These are phyloP conservation scores for Diachasma alloeum DNA, from an alignment of 1,140 invertebrate genomes.

Conservation along the genomic window DNA sequence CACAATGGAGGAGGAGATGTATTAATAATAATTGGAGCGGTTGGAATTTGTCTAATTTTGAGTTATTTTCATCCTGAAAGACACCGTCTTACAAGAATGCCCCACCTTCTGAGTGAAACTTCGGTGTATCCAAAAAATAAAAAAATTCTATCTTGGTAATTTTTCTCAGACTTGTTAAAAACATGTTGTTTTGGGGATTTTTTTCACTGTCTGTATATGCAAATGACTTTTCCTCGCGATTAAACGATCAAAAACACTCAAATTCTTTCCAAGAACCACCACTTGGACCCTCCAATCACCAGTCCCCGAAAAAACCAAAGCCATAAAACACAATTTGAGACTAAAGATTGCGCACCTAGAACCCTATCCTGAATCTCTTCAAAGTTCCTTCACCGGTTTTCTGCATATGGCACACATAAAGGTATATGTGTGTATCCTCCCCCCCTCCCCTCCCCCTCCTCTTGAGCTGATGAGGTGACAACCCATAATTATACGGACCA, in stretches of 20 bases:
- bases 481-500: constrained; percentile 66
- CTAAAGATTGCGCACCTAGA: constrained; percentile 57
- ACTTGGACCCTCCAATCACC: constrained; percentile 45
- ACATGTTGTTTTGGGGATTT: too few relatives aligned
- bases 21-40: too few relatives aligned
- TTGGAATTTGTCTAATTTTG: too few relatives aligned
- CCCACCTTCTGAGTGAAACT: too few relatives aligned
- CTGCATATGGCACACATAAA: constrained; percentile 29
- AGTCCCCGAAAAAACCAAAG: constrained; percentile 34
- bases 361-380: constrained; percentile 34
- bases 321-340: constrained; percentile 64
- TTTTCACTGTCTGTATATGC: neutral
- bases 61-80: too few relatives aligned
- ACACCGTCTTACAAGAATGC: too few relatives aligned
- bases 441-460: neutral
- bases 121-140: too few relatives aligned
- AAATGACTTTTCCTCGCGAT: neutral
- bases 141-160: too few relatives aligned
- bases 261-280: constrained; percentile 38
- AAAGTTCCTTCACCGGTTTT: constrained; percentile 34
- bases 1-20: too few relatives aligned
- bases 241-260: neutral
- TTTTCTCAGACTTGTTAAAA: too few relatives aligned
- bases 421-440: constrained; percentile 11
- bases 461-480: constrained; percentile 64